Conservation (phyloP, 2,113 vertebrate genomes). For the Eubucco bourcierii region DNA sequence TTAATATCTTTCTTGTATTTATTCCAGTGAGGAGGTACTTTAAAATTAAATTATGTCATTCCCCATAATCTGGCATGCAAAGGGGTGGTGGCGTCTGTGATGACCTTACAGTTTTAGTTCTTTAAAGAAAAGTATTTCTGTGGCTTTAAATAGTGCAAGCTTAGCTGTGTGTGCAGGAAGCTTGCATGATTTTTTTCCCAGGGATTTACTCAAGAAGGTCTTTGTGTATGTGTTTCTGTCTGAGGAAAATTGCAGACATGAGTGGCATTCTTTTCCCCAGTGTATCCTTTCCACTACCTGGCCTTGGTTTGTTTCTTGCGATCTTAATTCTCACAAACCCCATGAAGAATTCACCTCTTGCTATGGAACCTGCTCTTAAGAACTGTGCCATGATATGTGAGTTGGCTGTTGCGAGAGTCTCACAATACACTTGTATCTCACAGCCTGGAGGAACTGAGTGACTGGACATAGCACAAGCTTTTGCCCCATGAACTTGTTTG, state of each 20-base stretch:
- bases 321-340: not conserved
- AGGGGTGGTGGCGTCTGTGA: not conserved
- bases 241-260: not conserved
- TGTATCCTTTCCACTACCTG: not conserved
- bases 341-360: not conserved
- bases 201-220: not conserved
- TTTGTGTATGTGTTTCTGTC: not conserved
- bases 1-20: conserved; percentile 26
- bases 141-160: not conserved
- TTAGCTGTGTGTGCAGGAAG: not conserved
- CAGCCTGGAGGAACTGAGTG: not conserved
- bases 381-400: rapidly evolving
- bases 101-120: not conserved
- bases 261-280: not conserved
- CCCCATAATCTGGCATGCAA: not conserved
- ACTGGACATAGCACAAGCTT: not conserved
- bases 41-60: not conserved
- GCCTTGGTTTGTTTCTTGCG: not conserved
- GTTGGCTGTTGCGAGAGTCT: not conserved
- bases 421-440: rapidly evolving
- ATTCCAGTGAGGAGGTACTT: not conserved
- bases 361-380: not conserved
- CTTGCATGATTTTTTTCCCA: not conserved
- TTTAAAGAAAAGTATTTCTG: conserved; percentile 5
- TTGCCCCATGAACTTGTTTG: not conserved